Percentiles rank a stretch among this genome's conserved stretches.
phyloP scores from a whole-genome alignment of 2,797 vertebrate species.

The Periophthalmus magnuspinnatus region DNA sequence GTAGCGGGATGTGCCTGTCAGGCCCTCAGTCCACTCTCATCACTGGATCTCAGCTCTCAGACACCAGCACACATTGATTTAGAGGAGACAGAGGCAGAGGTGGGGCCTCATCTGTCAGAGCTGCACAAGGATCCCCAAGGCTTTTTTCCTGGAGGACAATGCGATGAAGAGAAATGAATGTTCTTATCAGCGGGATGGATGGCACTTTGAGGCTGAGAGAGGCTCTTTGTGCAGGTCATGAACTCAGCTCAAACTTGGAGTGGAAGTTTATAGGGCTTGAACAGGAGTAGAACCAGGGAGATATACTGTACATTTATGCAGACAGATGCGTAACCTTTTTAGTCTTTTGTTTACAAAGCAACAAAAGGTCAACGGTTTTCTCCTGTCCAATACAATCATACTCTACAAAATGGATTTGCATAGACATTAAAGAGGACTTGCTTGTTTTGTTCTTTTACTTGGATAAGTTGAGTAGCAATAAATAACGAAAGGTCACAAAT shows the following conservation, averaged over 20 bases:
- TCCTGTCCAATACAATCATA: neutral
- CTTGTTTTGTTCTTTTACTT: neutral
- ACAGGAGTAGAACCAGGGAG: neutral
- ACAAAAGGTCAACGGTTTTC: neutral
- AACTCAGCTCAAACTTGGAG: constrained; percentile 18
- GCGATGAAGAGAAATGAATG: constrained; percentile 38
- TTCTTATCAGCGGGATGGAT: constrained; percentile 36
- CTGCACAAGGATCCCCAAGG: constrained; percentile 20
- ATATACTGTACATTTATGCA: neutral
- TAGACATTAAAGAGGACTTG: neutral
- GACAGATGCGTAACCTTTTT: constrained; percentile 40
- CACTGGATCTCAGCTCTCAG: constrained; percentile 24
- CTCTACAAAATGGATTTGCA: constrained; percentile 9
- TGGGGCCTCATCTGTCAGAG: constrained; percentile 51
- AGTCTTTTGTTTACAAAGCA: neutral
- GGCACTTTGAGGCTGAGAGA: constrained; percentile 16
- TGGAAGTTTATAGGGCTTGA: constrained; percentile 5
- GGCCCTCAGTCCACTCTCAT: constrained; percentile 34
- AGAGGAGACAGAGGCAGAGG: constrained; percentile 17
- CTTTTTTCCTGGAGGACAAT: constrained; percentile 30
- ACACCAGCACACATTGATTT: constrained; percentile 31
- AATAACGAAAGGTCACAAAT: neutral
- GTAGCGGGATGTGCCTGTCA: constrained; percentile 44
- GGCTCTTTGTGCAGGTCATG: constrained; percentile 6
- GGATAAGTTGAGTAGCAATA: neutral